Conservation (phyloP, 2,888 invertebrate genomes). For the Nematopogon swammerdamellus region DNA sequence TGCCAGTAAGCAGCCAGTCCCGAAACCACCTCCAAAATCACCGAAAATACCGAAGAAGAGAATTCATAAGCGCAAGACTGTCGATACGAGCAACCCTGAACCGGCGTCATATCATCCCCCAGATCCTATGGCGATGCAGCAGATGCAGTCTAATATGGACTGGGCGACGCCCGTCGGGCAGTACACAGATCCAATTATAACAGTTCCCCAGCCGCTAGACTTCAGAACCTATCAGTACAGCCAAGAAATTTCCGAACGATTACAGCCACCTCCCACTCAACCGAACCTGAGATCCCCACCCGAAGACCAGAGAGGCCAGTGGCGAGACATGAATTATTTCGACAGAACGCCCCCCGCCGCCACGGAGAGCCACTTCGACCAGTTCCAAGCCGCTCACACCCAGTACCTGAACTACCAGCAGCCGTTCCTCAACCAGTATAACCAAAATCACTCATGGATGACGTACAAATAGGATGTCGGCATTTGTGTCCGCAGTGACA, state of each 20-base stretch:
- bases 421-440: background rate
- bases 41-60: constrained; percentile 1
- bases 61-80: too few relatives aligned
- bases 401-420: background rate
- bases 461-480: background rate
- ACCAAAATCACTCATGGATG: background rate
- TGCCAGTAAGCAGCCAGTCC: constrained; percentile 7
- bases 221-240: constrained; percentile 20
- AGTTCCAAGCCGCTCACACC: background rate
- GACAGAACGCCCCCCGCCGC: background rate
- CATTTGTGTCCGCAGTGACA: too few relatives aligned
- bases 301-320: constrained; percentile 14
- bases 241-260: constrained; percentile 8
- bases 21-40: constrained; percentile 4
- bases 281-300: background rate
- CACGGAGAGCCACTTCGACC: background rate
- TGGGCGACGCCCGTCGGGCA: constrained; percentile 32
- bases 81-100: too few relatives aligned
- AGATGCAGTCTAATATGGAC: constrained; percentile 8
- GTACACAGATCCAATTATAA: constrained; percentile 40
- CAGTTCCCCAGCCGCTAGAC: constrained; percentile 28
- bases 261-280: constrained; percentile 7
- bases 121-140: background rate
- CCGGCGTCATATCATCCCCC: background rate
- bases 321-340: constrained; percentile 15